Evolutionary conservation across 2,113 vertebrate species (phyloP).

Genomic region (Cercopithecus mona): DNA sequence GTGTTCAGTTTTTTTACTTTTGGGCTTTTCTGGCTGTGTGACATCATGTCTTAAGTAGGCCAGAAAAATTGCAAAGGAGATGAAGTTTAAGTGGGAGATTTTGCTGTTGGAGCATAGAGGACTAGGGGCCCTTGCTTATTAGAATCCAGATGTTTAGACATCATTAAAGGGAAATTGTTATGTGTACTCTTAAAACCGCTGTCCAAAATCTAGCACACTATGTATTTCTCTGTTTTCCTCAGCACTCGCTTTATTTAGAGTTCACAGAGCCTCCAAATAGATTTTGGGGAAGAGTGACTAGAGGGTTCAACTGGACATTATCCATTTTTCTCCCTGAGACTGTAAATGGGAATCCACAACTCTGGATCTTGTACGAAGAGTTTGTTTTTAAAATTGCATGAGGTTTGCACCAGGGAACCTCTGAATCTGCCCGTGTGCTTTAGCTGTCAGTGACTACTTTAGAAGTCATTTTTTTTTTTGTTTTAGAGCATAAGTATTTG

Average conservation of each 20-base stretch:
- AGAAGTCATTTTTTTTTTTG: not conserved
- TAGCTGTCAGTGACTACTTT: not conserved
- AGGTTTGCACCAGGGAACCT: not conserved
- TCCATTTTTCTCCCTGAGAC: not conserved
- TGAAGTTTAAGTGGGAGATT: not conserved
- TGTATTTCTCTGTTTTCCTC: not conserved
- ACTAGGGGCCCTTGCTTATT: not conserved
- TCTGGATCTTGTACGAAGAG: not conserved
- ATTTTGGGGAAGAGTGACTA: not conserved
- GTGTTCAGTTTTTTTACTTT: not conserved
- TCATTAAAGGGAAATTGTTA: not conserved
- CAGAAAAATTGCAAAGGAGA: not conserved
- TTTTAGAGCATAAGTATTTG: constrained; percentile 9
- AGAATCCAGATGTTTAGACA: not conserved
- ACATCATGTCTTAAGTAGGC: not conserved
- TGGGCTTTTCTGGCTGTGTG: not conserved
- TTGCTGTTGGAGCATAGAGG: not conserved
- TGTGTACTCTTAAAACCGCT: not conserved
- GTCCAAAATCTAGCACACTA: not conserved
- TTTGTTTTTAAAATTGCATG: not conserved
- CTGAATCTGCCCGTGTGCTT: not conserved
- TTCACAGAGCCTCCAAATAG: not conserved
- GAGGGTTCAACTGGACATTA: not conserved
- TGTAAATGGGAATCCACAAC: not conserved
- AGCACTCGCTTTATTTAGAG: constrained; percentile 37